Evolutionary conservation across 2,113 vertebrate genomes (phyloP).

Genomic region (Polypterus senegalus): DNA sequence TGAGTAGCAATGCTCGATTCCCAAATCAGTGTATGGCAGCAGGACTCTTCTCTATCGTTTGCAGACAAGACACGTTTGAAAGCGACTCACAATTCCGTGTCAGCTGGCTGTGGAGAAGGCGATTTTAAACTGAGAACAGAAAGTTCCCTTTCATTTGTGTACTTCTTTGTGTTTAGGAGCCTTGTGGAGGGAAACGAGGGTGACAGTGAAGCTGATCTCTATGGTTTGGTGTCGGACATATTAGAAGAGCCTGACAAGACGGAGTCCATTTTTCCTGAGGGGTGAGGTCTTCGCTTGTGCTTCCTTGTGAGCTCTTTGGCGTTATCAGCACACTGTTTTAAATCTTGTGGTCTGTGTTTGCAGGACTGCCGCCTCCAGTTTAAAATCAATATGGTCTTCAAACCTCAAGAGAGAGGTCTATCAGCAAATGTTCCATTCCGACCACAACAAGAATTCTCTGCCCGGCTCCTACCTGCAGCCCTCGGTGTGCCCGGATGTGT

Average conservation of each 20-base stretch:
- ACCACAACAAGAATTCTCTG: constrained; percentile 42
- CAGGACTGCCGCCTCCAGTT: constrained; percentile 52
- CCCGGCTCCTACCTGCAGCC: constrained; percentile 42
- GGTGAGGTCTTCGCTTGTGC: constrained; percentile 50
- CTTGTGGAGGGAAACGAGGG: constrained; percentile 53
- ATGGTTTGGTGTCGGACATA: constrained; percentile 81
- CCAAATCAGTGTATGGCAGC: not conserved
- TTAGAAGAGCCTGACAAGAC: constrained; percentile 71
- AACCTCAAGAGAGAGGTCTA: constrained; percentile 44
- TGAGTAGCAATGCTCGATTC: not conserved
- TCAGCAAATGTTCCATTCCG: constrained; percentile 53
- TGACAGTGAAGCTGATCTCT: constrained; percentile 75
- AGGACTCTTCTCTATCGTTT: not conserved
- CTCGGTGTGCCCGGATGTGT: constrained; percentile 40
- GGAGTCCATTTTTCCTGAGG: constrained; percentile 55
- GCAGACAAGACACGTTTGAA: not conserved
- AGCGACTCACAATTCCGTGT: not conserved
- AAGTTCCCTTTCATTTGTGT: not conserved
- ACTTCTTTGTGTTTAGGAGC: constrained; percentile 42
- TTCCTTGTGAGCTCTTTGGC: constrained; percentile 23
- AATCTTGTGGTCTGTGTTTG: constrained; percentile 34
- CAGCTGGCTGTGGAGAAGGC: no score
- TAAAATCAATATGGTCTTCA: constrained; percentile 63
- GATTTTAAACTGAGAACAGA: no score
- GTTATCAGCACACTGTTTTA: constrained; percentile 18